Base-by-base conservation (phyloP, 2,113 vertebrate species). In the Ovis canadensis region DNA sequence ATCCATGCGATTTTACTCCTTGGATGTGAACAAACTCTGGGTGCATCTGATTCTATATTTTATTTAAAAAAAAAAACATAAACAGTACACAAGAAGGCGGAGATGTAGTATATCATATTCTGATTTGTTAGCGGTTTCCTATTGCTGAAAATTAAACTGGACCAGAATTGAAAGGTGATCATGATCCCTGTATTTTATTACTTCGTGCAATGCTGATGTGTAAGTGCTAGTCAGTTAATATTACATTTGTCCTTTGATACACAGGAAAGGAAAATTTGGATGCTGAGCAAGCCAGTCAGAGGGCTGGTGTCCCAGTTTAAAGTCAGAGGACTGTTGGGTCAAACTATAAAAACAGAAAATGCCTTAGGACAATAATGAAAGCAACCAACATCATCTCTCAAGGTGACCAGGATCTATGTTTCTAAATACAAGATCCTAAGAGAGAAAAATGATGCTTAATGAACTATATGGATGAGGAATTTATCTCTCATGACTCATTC, bases 331-430 rank as follows among this genome's bases (percentile, higher is more conserved):
- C 90, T 92, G 54, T 59, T 96, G 92, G 94, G 91, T 97, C 96
- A 96, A 96, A 71, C 45, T 93, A 33, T 95, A 94, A 98, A 98
- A 98, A 98, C 96, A 98, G 97, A 98, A 97, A 95, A 64, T 85
- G 98, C 97, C 88, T 96, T 88, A 96, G 95, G 97, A 96, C 80
- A 96, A 85, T 88, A 97, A 97, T 96, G 62, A 96, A 96, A 97
- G 81, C 74, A 74, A 91, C 36, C 71, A 89, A 50, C 80, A 94
- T 54, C 94, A 48, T 97, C 91, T 97, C 54, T 98, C 96, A 98
- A 97, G 96, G 97, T 97, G 89, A 96, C 88, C 81, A 96, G 78
- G n/a, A 85, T 88, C 87, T 97, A 67, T 90, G 16, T 86, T 96
- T 97, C 98, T 97, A 96, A 97, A 95, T 91, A 62, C 62, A 90